Evolutionary conservation across 2,113 vertebrate species (phyloP).

Genomic region (Onychorhynchus coronatus): DNA sequence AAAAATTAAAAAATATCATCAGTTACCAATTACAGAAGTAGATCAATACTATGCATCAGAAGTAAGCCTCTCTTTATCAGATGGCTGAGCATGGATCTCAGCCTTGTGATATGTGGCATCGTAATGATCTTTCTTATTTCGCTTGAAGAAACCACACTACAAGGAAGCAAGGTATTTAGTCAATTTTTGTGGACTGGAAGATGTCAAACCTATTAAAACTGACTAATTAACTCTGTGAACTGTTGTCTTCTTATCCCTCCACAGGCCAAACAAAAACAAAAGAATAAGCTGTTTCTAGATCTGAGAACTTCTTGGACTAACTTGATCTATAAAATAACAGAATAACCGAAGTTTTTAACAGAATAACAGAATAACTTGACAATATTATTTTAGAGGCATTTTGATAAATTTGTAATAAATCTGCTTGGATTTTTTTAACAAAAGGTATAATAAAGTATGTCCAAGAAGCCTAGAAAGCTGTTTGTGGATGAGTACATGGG

Average conservation of each 20-base stretch:
- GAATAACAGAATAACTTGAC: background rate
- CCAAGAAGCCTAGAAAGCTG: background rate
- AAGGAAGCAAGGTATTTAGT: slow-evolving; percentile 87
- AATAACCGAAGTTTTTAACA: background rate
- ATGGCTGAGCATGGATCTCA: slow-evolving; percentile 98
- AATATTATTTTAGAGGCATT: background rate
- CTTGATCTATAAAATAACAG: background rate
- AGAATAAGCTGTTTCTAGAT: background rate
- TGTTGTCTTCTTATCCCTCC: background rate
- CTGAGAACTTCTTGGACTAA: background rate
- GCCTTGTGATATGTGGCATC: slow-evolving; percentile 97
- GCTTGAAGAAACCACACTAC: slow-evolving; percentile 99
- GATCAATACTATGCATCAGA: slow-evolving; percentile 93
- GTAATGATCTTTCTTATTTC: slow-evolving; percentile 92
- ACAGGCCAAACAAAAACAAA: background rate
- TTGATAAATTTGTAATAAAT: background rate
- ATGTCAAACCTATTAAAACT: background rate
- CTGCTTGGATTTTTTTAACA: background rate
- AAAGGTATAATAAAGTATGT: background rate
- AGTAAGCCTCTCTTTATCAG: slow-evolving; percentile 98
- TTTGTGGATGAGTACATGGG: background rate
- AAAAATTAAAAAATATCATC: slow-evolving; percentile 72
- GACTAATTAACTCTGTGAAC: background rate
- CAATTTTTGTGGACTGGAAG: slow-evolving; percentile 68
- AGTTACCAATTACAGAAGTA: slow-evolving; percentile 89